Evolutionary conservation across 2,113 vertebrate genomes (phyloP).

Genomic region (Calonectris borealis): DNA sequence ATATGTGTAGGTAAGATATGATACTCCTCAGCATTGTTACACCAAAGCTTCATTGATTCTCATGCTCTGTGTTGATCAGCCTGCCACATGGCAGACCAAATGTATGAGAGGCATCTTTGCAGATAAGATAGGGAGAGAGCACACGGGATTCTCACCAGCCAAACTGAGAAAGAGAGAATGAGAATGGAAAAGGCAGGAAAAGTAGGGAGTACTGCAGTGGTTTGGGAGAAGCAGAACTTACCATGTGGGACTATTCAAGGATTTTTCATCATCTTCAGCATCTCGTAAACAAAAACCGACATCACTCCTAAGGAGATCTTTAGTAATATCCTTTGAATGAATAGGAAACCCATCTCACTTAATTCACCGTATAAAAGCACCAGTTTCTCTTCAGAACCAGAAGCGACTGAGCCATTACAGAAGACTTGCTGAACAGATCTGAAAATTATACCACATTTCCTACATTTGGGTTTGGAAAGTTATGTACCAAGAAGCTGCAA

Average conservation of each 20-base stretch:
- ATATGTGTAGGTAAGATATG: background rate
- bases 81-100: background rate
- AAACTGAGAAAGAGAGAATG: background rate
- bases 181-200: background rate
- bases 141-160: background rate
- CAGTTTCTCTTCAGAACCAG: background rate
- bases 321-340: background rate
- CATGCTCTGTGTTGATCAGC: background rate
- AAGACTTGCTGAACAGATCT: background rate
- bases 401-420: background rate
- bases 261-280: background rate
- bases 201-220: background rate
- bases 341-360: background rate
- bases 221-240: background rate
- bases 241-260: background rate
- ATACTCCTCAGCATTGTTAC: background rate
- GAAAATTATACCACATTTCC: background rate
- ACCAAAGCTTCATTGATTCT: background rate
- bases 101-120: background rate
- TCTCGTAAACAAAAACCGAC: accelerated
- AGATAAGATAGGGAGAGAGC: background rate
- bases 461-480: background rate
- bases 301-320: background rate
- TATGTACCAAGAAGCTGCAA: background rate
- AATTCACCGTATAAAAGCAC: background rate